Evolutionary conservation across 2,888 invertebrate genomes (phyloP).

Genomic region (Tenthredo distinguenda): DNA sequence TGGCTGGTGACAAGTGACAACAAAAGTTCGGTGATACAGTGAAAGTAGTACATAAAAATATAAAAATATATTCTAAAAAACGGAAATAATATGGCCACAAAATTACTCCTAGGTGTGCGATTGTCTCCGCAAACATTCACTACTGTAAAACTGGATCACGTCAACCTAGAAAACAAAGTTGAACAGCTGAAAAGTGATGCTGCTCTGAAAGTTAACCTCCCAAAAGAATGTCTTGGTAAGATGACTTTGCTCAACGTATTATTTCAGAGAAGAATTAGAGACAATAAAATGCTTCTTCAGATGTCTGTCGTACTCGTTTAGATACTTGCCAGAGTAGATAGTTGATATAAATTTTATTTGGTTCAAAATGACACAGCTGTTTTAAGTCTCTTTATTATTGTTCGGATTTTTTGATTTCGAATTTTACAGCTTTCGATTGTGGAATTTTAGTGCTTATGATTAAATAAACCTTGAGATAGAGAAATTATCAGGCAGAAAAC

Average conservation of each 20-base stretch:
- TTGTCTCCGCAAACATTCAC: slow-evolving; percentile 79
- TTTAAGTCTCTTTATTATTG: background rate
- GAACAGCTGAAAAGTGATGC: slow-evolving; percentile 81
- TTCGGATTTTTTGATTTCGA: background rate
- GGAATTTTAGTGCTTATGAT: slow-evolving; percentile 37
- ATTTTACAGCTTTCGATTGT: background rate
- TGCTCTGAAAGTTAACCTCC: slow-evolving; percentile 80
- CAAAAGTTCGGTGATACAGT: background rate
- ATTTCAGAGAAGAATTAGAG: background rate
- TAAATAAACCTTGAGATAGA: background rate
- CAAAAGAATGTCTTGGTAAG: slow-evolving; percentile 82
- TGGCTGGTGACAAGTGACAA: background rate
- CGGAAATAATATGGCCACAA: slow-evolving; percentile 62
- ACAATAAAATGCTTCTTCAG: background rate
- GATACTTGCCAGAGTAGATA: background rate
- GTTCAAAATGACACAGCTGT: background rate
- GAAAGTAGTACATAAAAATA: slow-evolving; percentile 14
- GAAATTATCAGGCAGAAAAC: background rate
- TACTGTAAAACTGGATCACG: slow-evolving; percentile 82
- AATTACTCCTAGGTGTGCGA: slow-evolving; percentile 79
- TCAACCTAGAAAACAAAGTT: slow-evolving; percentile 83
- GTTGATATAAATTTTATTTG: background rate
- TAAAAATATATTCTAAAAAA: background rate
- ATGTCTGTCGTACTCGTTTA: background rate
- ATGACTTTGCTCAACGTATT: slow-evolving; percentile 29